Conservation (phyloP, 2,888 invertebrate genomes). For the Cataglyphis cursor region DNA sequence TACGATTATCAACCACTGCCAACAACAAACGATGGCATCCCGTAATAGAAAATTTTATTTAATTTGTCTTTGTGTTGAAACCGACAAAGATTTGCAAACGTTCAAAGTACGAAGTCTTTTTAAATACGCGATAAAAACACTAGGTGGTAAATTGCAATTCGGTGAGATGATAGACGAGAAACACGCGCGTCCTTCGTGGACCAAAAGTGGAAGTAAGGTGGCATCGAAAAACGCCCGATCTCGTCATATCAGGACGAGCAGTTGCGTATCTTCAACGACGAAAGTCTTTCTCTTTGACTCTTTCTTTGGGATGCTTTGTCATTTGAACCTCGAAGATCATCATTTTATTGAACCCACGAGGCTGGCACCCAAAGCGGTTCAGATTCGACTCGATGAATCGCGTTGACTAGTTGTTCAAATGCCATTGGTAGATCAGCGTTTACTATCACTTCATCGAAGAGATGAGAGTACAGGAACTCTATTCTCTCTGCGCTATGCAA, state of each 20-base stretch:
- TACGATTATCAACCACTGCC: background rate
- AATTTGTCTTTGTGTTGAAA: conserved; percentile 35
- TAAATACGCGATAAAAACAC: conserved; percentile 54
- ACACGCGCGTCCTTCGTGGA: conserved; percentile 3
- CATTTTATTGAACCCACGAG: conserved; percentile 94
- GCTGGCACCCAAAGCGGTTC: conserved; percentile 99
- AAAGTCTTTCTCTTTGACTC: background rate
- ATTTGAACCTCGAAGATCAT: background rate
- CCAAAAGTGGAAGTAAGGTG: conserved; percentile 7
- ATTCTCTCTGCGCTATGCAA: conserved; percentile 94
- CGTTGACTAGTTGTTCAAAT: conserved; percentile 94
- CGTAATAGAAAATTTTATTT: conserved; percentile 39
- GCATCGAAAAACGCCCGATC: conserved; percentile 28
- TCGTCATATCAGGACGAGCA: background rate
- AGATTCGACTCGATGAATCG: conserved; percentile 94
- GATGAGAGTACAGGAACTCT: conserved; percentile 96
- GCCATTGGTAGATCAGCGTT: conserved; percentile 96
- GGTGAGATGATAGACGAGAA: conserved; percentile 56
- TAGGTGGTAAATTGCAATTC: conserved; percentile 53
- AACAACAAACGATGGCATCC: conserved; percentile 19
- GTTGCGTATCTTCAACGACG: conserved; percentile 2
- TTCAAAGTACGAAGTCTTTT: conserved; percentile 56
- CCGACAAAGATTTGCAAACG: conserved; percentile 43
- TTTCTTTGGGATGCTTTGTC: background rate
- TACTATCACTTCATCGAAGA: conserved; percentile 97